These are phyloP conservation scores for Hippocampus zosterae DNA, from an alignment of 2,113 vertebrate genomes.

Conservation along the genomic window DNA sequence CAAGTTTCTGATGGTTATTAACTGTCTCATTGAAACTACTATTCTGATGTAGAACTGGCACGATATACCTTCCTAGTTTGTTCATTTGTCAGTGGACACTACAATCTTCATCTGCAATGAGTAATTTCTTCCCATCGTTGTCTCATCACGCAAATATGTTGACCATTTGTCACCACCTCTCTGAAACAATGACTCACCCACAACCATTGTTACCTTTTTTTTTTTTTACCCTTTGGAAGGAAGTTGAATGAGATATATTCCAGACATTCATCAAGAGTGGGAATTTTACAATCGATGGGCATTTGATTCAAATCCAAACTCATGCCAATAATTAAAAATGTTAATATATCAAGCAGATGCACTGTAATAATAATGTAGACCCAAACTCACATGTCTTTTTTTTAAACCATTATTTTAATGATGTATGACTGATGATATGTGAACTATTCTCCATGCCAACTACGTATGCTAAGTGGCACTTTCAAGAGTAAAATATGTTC, in stretches of 20 bases:
- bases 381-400: background rate
- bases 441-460: background rate
- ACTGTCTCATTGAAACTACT: background rate
- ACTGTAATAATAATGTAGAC: background rate
- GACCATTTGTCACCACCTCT: constrained; percentile 34
- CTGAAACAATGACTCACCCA: constrained; percentile 53
- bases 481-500: background rate
- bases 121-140: constrained; percentile 25
- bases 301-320: background rate
- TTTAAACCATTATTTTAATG: background rate
- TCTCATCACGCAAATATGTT: constrained; percentile 56
- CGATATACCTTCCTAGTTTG: background rate
- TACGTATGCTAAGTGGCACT: constrained; percentile 2
- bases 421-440: constrained; percentile 2
- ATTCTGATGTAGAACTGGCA: background rate
- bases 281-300: background rate
- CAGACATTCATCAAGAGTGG: background rate
- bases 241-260: constrained; percentile 18
- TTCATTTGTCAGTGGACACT: background rate
- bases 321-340: background rate
- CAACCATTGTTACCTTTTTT: constrained; percentile 39
- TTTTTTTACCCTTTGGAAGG: constrained; percentile 31
- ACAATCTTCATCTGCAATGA: background rate
- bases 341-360: background rate
- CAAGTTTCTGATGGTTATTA: background rate